Evolutionary conservation across 2,113 vertebrate species (phyloP).

Genomic region (Rousettus leschenaultii): DNA sequence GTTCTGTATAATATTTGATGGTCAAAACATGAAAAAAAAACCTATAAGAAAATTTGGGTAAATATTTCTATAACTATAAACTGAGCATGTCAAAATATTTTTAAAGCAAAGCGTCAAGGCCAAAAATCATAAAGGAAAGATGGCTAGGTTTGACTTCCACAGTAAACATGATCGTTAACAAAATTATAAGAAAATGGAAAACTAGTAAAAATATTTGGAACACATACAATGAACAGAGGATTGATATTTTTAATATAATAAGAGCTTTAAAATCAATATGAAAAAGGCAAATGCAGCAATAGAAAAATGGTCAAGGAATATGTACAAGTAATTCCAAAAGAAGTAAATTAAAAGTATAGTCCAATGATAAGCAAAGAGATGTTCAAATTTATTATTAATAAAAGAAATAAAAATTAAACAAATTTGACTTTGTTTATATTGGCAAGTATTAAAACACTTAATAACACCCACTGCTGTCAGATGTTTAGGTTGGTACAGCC

Average conservation of each 20-base stretch:
- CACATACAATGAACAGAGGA: neutral
- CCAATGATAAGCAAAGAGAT: neutral
- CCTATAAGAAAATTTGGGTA: neutral
- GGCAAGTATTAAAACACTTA: slow-evolving; percentile 54
- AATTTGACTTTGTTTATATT: neutral
- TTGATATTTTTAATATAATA: slow-evolving; percentile 29
- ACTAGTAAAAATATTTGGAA: neutral
- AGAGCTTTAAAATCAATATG: slow-evolving; percentile 29
- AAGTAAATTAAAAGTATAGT: neutral
- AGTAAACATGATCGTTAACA: neutral
- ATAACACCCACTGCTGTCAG: neutral
- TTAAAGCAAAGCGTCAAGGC: slow-evolving; percentile 17
- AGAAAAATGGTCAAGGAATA: slow-evolving; percentile 22
- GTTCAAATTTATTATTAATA: slow-evolving; percentile 22
- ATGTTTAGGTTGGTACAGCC: neutral
- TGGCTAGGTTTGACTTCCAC: neutral
- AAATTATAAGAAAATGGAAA: slow-evolving; percentile 15
- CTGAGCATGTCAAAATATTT: neutral
- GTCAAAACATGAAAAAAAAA: neutral
- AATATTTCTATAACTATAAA: neutral
- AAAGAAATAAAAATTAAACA: slow-evolving; percentile 31
- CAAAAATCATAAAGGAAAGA: slow-evolving; percentile 1
- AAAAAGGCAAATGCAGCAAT: neutral
- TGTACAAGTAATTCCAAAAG: neutral
- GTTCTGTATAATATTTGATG: neutral